phyloP scores from a whole-genome alignment of 2,888 invertebrate species.

The Beris chalybata region DNA sequence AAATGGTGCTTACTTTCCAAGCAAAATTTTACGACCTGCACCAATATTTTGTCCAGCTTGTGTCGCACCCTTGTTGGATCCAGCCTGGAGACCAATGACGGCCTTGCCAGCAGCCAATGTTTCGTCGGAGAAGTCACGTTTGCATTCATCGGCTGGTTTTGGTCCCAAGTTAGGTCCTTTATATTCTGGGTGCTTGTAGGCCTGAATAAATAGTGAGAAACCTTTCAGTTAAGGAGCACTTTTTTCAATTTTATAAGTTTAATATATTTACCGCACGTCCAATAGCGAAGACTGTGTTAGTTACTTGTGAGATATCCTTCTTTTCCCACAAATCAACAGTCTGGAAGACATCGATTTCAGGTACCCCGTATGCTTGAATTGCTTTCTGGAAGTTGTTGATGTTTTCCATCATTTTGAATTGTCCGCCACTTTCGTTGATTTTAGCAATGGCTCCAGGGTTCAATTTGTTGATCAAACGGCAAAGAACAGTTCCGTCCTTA shows the following conservation, averaged over 20 bases:
- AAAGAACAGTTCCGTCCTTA: slow-evolving; percentile 89
- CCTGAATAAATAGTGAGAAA: slow-evolving; percentile 58
- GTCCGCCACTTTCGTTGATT: slow-evolving; percentile 91
- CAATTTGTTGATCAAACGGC: slow-evolving; percentile 92
- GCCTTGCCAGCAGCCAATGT: slow-evolving; percentile 85
- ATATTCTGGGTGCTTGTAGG: slow-evolving; percentile 83
- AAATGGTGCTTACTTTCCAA: slow-evolving; percentile 74
- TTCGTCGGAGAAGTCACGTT: slow-evolving; percentile 92
- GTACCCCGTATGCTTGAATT: slow-evolving; percentile 83
- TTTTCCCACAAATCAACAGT: slow-evolving; percentile 96
- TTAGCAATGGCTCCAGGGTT: slow-evolving; percentile 85
- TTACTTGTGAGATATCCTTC: slow-evolving; percentile 85
- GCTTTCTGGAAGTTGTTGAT: slow-evolving; percentile 90
- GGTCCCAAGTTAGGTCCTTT: slow-evolving; percentile 89
- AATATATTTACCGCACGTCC: slow-evolving; percentile 72
- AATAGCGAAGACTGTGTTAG: slow-evolving; percentile 81
- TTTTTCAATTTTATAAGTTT: not conserved
- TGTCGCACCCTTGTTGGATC: slow-evolving; percentile 93
- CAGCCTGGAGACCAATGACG: slow-evolving; percentile 92
- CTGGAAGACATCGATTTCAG: slow-evolving; percentile 92
- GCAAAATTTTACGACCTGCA: slow-evolving; percentile 84
- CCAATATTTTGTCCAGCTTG: slow-evolving; percentile 91
- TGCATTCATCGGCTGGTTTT: slow-evolving; percentile 91
- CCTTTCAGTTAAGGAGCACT: slow-evolving; percentile 1
- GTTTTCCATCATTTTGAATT: slow-evolving; percentile 99